phyloP scores from a whole-genome alignment of 2,888 invertebrate genomes.

The Ornithoptera alexandrae region DNA sequence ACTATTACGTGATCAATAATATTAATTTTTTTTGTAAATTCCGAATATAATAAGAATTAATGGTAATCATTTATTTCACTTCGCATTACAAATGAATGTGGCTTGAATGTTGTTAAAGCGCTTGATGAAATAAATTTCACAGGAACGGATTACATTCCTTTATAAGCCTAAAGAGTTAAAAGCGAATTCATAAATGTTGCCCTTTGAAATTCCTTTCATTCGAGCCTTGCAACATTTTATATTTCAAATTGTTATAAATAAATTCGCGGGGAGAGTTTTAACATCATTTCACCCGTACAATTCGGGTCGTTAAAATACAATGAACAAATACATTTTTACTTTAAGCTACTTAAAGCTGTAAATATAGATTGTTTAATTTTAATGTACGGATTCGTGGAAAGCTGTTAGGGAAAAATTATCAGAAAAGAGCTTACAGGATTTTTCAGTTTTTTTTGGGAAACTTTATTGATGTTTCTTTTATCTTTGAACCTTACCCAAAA shows the following conservation, averaged over 20 bases:
- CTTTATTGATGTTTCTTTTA: no score
- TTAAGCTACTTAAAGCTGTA: background rate
- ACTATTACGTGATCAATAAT: no score
- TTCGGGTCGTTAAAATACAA: background rate
- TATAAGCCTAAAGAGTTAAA: slow-evolving; percentile 21
- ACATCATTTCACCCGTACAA: background rate
- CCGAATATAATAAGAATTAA: no score
- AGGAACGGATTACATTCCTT: slow-evolving; percentile 21
- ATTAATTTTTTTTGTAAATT: no score
- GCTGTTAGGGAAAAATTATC: no score
- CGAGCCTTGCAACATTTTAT: slow-evolving; percentile 4
- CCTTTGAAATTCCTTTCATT: slow-evolving; percentile 16
- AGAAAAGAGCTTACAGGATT: no score
- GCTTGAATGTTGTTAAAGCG: slow-evolving; percentile 16
- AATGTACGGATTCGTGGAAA: no score
- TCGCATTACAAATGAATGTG: slow-evolving; percentile 8
- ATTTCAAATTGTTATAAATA: slow-evolving; percentile 14
- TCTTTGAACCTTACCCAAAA: no score
- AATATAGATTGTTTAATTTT: no score
- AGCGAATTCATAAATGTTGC: slow-evolving; percentile 18
- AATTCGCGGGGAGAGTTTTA: background rate
- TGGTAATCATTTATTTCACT: background rate
- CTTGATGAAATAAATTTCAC: slow-evolving; percentile 10
- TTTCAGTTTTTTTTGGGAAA: no score
- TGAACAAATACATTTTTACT: background rate